phyloP scores from a whole-genome alignment of 1,140 invertebrate species.

The Apis cerana region DNA sequence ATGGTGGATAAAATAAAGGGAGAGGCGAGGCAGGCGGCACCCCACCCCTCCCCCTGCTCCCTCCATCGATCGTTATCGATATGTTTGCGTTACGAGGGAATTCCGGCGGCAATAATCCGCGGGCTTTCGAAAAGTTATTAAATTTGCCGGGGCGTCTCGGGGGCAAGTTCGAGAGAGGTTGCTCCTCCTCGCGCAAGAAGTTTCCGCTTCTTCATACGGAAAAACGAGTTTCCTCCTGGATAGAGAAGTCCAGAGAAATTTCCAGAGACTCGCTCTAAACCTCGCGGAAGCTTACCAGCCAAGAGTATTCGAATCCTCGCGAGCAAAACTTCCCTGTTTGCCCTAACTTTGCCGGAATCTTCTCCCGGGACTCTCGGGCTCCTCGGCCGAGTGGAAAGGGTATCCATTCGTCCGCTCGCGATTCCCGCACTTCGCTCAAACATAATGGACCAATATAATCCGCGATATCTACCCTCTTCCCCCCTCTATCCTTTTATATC shows the following conservation, averaged over 20 bases:
- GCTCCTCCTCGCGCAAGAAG: constrained; percentile 18
- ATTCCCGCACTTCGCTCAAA: constrained; percentile 28
- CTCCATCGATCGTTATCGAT: constrained; percentile 31
- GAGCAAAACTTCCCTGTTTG: constrained; percentile 52
- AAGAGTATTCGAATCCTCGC: constrained; percentile 33
- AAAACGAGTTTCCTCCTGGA: constrained; percentile 57
- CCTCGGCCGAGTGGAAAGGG: too few species aligned
- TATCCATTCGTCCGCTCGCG: not conserved
- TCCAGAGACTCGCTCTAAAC: constrained; percentile 40
- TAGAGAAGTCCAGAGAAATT: constrained; percentile 58
- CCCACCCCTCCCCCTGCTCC: fast-evolving
- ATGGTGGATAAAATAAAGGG: not conserved
- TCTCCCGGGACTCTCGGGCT: constrained; percentile 22
- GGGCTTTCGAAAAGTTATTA: constrained; percentile 58
- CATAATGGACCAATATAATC: constrained; percentile 57
- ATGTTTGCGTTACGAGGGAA: constrained; percentile 6
- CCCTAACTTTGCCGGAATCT: constrained; percentile 63
- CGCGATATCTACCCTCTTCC: constrained; percentile 24
- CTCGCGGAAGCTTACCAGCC: constrained; percentile 20
- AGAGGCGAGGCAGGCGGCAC: too few species aligned
- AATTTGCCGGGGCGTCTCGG: constrained; percentile 51
- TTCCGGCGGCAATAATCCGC: constrained; percentile 17
- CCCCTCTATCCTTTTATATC: too few species aligned
- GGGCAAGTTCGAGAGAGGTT: constrained; percentile 34
- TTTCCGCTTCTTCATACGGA: constrained; percentile 50